phyloP scores from a whole-genome alignment of 2,113 vertebrate genomes.

The Bos indicus region DNA sequence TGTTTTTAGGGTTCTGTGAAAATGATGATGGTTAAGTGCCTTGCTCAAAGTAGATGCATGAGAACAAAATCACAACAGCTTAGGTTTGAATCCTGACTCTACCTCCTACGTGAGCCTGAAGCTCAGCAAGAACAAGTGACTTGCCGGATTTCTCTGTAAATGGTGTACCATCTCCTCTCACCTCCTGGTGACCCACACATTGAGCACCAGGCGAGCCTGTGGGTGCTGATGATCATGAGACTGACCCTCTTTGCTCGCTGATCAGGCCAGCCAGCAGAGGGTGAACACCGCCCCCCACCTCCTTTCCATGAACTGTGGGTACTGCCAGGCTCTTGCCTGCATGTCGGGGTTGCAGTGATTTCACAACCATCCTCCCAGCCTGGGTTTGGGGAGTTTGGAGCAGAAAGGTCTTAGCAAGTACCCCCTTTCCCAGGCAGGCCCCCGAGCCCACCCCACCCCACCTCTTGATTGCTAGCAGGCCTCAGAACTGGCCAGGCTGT shows the following conservation, averaged over 20 bases:
- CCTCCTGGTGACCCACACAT: not conserved
- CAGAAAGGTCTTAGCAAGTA: not conserved
- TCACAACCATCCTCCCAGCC: not conserved
- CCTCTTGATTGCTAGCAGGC: constrained; percentile 62
- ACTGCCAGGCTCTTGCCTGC: not conserved
- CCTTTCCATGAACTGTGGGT: not conserved
- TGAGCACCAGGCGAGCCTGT: not conserved
- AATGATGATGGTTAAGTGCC: accelerated
- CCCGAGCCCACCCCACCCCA: not conserved
- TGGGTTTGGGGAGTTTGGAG: not conserved
- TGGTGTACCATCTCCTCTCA: accelerated
- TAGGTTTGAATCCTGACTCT: not conserved
- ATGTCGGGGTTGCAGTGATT: accelerated
- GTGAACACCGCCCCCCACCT: not conserved
- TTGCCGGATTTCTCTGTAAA: not conserved
- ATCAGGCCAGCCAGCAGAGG: not conserved
- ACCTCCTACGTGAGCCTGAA: accelerated
- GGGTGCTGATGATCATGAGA: accelerated
- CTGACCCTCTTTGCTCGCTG: not conserved
- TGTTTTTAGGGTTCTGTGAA: not conserved
- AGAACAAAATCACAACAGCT: not conserved
- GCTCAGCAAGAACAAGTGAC: not conserved
- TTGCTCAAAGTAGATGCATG: accelerated
- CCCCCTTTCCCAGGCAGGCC: not conserved
- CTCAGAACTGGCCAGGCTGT: not conserved